These are phyloP conservation scores for Arrhopalites spinosus DNA, from an alignment of 2,888 invertebrate genomes.

Conservation along the genomic window DNA sequence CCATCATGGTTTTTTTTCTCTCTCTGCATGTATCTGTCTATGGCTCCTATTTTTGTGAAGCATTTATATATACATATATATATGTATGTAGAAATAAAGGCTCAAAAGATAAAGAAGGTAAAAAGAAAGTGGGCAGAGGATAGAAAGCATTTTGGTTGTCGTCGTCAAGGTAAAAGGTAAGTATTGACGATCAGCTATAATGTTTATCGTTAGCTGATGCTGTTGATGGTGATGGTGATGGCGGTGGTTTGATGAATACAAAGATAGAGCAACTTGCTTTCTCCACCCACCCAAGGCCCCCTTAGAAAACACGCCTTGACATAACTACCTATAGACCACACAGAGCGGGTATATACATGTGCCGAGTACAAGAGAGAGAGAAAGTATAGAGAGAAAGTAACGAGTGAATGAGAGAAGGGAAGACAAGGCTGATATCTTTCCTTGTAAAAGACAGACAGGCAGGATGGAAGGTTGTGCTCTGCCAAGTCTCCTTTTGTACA, in stretches of 20 bases:
- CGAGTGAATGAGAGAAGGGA: not conserved
- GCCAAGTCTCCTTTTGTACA: constrained; percentile 35
- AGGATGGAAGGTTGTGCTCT: not conserved
- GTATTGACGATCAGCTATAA: constrained; percentile 2
- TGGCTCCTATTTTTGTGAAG: too few relatives aligned
- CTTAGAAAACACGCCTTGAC: not conserved
- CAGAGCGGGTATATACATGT: not conserved
- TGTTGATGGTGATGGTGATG: not conserved
- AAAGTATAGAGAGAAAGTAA: constrained; percentile 1
- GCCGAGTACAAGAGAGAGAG: not conserved
- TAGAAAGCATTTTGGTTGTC: not conserved
- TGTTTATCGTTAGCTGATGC: constrained; percentile 5
- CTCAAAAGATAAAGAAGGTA: not conserved
- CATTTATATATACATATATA: too few relatives aligned
- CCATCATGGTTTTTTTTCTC: not conserved
- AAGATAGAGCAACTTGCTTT: not conserved
- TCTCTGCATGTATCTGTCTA: not conserved
- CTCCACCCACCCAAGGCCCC: not conserved
- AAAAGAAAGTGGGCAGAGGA: not conserved
- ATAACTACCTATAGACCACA: not conserved
- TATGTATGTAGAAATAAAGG: too few relatives aligned
- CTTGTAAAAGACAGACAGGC: not conserved
- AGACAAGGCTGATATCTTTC: not conserved
- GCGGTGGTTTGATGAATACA: not conserved
- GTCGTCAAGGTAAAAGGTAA: constrained; percentile 11